Evolutionary conservation across 2,797 vertebrate species (phyloP), one percentile per base, ranked within the genome.

Genomic region (Distichodus sexfasciatus): DNA sequence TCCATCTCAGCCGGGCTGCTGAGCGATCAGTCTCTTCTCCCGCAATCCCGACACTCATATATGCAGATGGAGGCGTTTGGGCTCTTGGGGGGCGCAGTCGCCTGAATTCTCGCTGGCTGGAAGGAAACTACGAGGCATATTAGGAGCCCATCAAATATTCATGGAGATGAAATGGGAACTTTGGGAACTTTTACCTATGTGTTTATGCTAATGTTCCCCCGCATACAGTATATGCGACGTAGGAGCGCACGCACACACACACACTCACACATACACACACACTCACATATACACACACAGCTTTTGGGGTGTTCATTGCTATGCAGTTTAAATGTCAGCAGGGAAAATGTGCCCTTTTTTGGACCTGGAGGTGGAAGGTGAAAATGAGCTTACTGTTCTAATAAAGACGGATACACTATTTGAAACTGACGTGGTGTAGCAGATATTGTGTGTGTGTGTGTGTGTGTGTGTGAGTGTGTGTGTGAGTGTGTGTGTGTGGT

Each of bases 131-230:
- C 63, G 57, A 72, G 40, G 26, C 35, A 47, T 57, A 66, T 66
- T 67, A 43, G 59, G 41, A 73, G 51, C 26, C 38, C 36, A 36
- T 74, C 47, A 76, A 76, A 76, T 79, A 79, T 79, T 76, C 71
- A 79, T 76, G 59, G 61, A 19, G 33, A 38, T 28, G 63, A 68
- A 58, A 74, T 51, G 50, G 54, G 46, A 72, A 72, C 44, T 57
- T 75, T 26, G 21, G 58, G 57, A 70, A 67, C 21, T 73, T 76
- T 70, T 60, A 48, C 53, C 59, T 64, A 41, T 60, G 66, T 71
- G 57, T 68, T 76, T 65, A 76, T 74, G 63, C 58, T 60, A 57
- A 74, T 76, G 59, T 26, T 47, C n/a, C 46, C 46, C 35, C 58
- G 46, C 31, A 17, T 28, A 33, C n/a, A n/a, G n/a, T n/a, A n/a